Base-by-base conservation (phyloP, 2,797 vertebrate species). In the Microctenopoma lineatum region DNA sequence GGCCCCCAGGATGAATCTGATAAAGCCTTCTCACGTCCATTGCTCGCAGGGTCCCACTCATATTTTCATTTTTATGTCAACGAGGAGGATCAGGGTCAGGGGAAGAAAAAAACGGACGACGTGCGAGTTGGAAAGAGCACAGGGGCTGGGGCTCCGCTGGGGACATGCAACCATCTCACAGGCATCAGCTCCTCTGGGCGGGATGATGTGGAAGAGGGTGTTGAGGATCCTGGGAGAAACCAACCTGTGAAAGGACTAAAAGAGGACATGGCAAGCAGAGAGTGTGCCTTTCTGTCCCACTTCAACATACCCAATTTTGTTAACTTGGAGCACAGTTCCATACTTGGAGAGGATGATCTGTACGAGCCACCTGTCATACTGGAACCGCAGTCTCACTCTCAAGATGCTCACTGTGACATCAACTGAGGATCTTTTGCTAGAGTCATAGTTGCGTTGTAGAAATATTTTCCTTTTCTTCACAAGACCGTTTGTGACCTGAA, bases 221-320 rank as follows among this genome's bases (percentile, higher is more conserved):
- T 0, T 0, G 86, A 85, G 51, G 78, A 77, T 15, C 55, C 26
- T 0, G 59, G 21, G 5, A 66, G 6, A 14, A 69, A 16, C 52
- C 80, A 52, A 2, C 57, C 62, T 60, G 77, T 86, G 6, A 70
- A 45, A 4, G 91, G 77, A 71, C 56, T 86, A 47, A 73, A 84
- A 52, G 89, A 84, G 52, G 70, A 85, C 0, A 78, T 12, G 25
- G 79, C 89, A 9, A 92, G 93, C 18, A 90, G 91, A 53, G 94
- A 95, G n/a, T 69, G 90, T 4, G 85, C 79, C 38, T 90, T 90
- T 70, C 89, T 95, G 36, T 87, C 93, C 52, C 94, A 95, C 62
- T 97, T 96, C 77, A 95, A 95, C 86, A 96, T 98, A 73, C 96
- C 96, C 2, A 97, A 97, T 76, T 97, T 96, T 54, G 94, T 97